A percentile compares a stretch with the other conserved stretches of the same genome.
These are phyloP conservation scores for Perizoma affinitatum DNA, from an alignment of 2,888 invertebrate genomes.

Conservation along the genomic window DNA sequence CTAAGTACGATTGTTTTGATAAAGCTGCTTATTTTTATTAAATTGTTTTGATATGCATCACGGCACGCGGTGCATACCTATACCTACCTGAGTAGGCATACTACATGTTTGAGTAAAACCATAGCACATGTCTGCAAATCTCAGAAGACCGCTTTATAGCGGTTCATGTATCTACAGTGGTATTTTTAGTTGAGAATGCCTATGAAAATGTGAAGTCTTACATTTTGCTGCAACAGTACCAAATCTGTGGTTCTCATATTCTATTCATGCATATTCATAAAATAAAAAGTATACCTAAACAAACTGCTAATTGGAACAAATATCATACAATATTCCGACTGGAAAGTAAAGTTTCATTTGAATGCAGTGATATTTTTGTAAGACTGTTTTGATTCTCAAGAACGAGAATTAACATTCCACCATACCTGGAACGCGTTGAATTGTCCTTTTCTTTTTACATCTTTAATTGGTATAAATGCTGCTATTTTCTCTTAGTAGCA, in stretches of 20 bases:
- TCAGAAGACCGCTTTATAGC: too few species aligned
- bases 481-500: conserved; percentile 26
- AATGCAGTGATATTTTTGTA: conserved; percentile 18
- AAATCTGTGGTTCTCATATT: conserved; percentile 26
- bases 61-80: too few species aligned
- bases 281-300: conserved; percentile 36
- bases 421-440: conserved; percentile 29
- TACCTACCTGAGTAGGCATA: neutral
- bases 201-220: conserved; percentile 34
- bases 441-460: conserved; percentile 34
- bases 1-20: too few species aligned
- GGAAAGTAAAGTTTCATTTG: conserved; percentile 26
- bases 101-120: conserved; percentile 30
- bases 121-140: neutral
- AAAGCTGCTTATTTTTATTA: too few species aligned
- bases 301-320: conserved; percentile 33
- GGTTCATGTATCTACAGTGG: too few species aligned
- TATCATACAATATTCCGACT: conserved; percentile 30
- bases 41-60: neutral
- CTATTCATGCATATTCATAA: conserved; percentile 36
- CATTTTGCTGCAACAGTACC: conserved; percentile 33
- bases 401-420: conserved; percentile 36
- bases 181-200: conserved; percentile 29
- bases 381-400: conserved; percentile 31
- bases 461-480: conserved; percentile 29